Evolutionary conservation across 1,140 invertebrate genomes (phyloP).

Genomic region (Rhagoletis pomonella): DNA sequence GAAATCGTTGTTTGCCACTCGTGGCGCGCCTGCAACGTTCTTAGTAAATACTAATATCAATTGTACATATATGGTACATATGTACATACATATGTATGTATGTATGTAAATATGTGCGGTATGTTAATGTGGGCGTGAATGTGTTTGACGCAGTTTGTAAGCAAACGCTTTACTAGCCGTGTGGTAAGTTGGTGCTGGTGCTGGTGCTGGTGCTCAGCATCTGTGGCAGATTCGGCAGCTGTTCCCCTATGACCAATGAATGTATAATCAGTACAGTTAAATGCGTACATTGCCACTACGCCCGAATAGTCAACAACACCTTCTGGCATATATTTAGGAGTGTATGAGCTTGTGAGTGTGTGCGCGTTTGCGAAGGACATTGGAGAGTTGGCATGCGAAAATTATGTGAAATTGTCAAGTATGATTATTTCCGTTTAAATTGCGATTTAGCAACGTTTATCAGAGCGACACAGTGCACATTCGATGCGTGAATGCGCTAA

Average conservation of each 20-base stretch:
- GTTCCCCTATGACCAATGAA: conserved; percentile 51
- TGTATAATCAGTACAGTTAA: conserved; percentile 40
- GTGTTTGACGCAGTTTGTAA: conserved; percentile 14
- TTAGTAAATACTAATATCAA: conserved; percentile 36
- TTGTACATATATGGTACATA: neutral
- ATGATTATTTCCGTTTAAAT: conserved; percentile 55
- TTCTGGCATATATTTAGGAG: neutral
- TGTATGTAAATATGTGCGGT: neutral
- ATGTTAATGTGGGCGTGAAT: neutral
- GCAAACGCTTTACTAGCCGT: neutral
- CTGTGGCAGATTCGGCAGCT: neutral
- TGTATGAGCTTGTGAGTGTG: neutral
- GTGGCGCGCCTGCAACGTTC: neutral
- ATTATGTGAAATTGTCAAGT: conserved; percentile 54
- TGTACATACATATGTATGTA: neutral
- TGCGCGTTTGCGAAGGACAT: neutral
- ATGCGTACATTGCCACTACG: neutral
- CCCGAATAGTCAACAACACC: neutral
- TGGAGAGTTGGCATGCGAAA: conserved; percentile 42
- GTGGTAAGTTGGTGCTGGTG: neutral
- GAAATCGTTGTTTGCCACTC: neutral
- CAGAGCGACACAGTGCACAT: neutral
- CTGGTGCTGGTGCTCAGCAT: neutral
- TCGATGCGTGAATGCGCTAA: too few species aligned
- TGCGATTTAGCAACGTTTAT: conserved; percentile 54